Base-by-base conservation (phyloP, 2,888 invertebrate species). In the Drosophila kambysellisi region DNA sequence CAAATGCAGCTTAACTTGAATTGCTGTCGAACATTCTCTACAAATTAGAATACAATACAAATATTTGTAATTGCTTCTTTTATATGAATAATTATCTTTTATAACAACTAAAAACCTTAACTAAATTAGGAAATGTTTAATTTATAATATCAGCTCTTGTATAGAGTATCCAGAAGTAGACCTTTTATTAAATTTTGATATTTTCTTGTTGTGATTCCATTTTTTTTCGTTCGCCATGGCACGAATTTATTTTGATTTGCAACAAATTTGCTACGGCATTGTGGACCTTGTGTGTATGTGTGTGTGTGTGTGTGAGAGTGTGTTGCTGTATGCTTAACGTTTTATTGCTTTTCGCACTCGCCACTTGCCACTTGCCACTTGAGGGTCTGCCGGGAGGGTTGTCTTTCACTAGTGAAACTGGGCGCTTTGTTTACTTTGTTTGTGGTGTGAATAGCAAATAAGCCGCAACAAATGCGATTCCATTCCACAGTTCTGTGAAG, bases 381-480 rank as follows among this genome's bases (percentile, higher is more conserved):
- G 77, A 68, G 81, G 70, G 70, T n/a, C 52, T 35, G 66, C 69
- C 71, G 69, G 73, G 74, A 84, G 84, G 74, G 88, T 71, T 75
- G 82, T 82, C 82, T 67, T 77, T 71, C 43, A 57, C 60, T 32
- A 33, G 41, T 61, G 43, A 17, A 62, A 65, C 60, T 54, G 76
- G 37, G 41, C 48, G 75, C 75, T 74, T 88, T 88, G 89, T 90
- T 90, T 90, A 90, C 82, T 85, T 82, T 90, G 89, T 76, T 88
- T 90, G 90, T 88, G 90, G 87, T 77, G 83, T 90, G 87, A 89
- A 90, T 88, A 77, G 82, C 76, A 88, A 90, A 88, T 88, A 88
- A 86, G 89, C 87, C 68, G 70, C 79, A 61, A 68, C 81, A 75
- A 86, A 87, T 84, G 73, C 77, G 48, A 69, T 73, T 67, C 59